A percentile compares a stretch with the other conserved stretches of the same genome.
Conservation (phyloP, 2,888 invertebrate species). For the Philopedon plagiatum region DNA sequence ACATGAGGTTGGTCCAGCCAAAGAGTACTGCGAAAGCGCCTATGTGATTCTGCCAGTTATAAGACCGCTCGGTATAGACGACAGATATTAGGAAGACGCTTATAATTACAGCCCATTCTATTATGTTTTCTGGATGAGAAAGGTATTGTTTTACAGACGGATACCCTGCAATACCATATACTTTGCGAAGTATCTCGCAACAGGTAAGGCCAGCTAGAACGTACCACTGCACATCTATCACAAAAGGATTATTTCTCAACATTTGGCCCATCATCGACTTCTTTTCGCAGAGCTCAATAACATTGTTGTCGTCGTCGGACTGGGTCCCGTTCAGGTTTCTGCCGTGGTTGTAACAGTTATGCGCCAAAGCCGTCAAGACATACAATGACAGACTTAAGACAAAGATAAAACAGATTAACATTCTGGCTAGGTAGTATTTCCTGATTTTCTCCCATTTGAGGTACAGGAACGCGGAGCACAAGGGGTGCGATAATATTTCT, state of each 20-base stretch:
- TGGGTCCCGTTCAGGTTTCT: conserved; percentile 78
- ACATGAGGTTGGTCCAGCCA: conserved; percentile 92
- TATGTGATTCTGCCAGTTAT: conserved; percentile 89
- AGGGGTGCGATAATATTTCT: conserved; percentile 86
- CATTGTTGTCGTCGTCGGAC: conserved; percentile 79
- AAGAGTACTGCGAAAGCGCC: conserved; percentile 89
- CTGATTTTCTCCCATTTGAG: conserved; percentile 93
- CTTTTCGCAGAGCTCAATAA: conserved; percentile 83
- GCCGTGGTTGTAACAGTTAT: conserved; percentile 88
- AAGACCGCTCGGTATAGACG: conserved; percentile 82
- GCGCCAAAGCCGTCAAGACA: conserved; percentile 85
- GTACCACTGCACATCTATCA: conserved; percentile 89
- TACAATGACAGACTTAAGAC: conserved; percentile 86
- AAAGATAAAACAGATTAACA: conserved; percentile 85
- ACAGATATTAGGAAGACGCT: conserved; percentile 89
- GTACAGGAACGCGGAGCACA: conserved; percentile 89
- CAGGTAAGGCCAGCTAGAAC: conserved; percentile 83
- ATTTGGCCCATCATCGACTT: conserved; percentile 84
- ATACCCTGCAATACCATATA: conserved; percentile 87
- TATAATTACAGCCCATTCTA: conserved; percentile 89
- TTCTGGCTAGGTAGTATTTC: conserved; percentile 86
- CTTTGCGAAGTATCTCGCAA: conserved; percentile 84
- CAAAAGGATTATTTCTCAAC: conserved; percentile 80
- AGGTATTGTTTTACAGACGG: conserved; percentile 86
- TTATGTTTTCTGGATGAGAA: conserved; percentile 86